These are phyloP conservation scores for Bembecia ichneumoniformis DNA, from an alignment of 2,888 invertebrate species.

Conservation along the genomic window DNA sequence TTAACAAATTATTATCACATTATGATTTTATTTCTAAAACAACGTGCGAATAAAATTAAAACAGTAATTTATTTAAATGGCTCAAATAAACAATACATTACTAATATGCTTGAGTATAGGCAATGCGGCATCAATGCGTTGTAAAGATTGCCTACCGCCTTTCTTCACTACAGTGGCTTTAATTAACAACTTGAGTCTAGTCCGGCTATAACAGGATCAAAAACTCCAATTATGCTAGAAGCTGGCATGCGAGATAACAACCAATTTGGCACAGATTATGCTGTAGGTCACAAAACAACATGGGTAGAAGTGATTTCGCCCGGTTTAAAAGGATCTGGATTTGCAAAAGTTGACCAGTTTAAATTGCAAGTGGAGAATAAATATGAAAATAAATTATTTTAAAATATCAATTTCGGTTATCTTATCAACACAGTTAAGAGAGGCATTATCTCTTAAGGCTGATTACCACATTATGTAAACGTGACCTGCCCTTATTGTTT, in stretches of 20 bases:
- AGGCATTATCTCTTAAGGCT: too few species aligned
- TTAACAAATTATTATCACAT: too few species aligned
- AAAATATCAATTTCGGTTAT: too few species aligned
- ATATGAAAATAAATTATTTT: too few species aligned
- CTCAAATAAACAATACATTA: too few species aligned
- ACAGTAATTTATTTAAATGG: too few species aligned
- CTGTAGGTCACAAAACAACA: slow-evolving; percentile 18
- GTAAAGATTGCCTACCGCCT: slow-evolving; percentile 2
- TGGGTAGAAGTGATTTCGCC: not conserved
- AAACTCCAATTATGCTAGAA: slow-evolving; percentile 33
- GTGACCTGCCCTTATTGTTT: too few species aligned
- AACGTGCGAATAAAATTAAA: too few species aligned
- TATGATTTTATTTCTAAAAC: too few species aligned
- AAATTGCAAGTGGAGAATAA: not conserved
- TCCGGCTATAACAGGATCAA: slow-evolving; percentile 28
- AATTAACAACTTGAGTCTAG: slow-evolving; percentile 30
- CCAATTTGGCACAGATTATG: slow-evolving; percentile 28
- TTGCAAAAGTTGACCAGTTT: not conserved
- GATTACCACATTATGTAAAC: too few species aligned
- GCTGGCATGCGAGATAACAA: slow-evolving; percentile 26
- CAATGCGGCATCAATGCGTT: not conserved
- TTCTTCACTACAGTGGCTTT: slow-evolving; percentile 11
- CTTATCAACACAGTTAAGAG: too few species aligned
- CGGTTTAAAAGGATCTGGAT: not conserved
- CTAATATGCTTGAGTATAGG: too few species aligned